A percentile compares a stretch with the other conserved stretches of the same genome.
Conservation (phyloP, 2,113 vertebrate genomes). For the Osmerus mordax region DNA sequence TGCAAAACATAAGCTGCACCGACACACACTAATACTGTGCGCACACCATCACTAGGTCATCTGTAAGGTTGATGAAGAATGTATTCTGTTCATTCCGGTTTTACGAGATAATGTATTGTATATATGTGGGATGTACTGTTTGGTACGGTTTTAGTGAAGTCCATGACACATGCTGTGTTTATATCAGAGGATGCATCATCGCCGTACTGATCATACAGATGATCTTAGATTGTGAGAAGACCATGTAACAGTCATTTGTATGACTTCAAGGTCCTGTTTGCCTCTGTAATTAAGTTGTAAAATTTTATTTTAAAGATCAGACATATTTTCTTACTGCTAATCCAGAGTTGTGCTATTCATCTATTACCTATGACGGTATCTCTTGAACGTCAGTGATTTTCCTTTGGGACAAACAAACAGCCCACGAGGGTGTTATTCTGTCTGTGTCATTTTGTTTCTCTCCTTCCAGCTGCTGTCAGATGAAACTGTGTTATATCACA, state of each 20-base stretch:
- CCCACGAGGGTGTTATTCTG: slow-evolving; percentile 6
- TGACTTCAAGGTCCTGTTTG: slow-evolving; percentile 1
- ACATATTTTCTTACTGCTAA: slow-evolving; percentile 59
- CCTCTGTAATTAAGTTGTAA: slow-evolving; percentile 8
- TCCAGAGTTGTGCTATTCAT: slow-evolving; percentile 34
- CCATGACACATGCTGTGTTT: slow-evolving; percentile 3
- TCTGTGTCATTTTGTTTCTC: neutral
- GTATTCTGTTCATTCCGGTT: slow-evolving; percentile 43
- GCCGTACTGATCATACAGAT: neutral
- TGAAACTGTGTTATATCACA: neutral
- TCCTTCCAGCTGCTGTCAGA: too few relatives aligned
- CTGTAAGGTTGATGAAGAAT: slow-evolving; percentile 43
- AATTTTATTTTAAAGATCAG: slow-evolving; percentile 29
- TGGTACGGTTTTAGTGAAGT: slow-evolving; percentile 16
- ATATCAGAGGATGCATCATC: neutral
- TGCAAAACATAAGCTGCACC: too few relatives aligned
- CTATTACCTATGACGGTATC: neutral
- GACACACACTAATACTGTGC: too few relatives aligned
- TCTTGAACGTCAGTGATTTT: neutral
- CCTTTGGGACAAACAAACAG: neutral
- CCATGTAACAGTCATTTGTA: neutral
- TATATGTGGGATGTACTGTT: slow-evolving; percentile 38
- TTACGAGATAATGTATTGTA: slow-evolving; percentile 33
- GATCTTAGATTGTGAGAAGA: neutral
- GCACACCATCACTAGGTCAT: too few relatives aligned